Evolutionary conservation across 1,140 invertebrate species (phyloP), one percentile per base, ranked within the genome.

Genomic region (Brachionus koreanus): DNA sequence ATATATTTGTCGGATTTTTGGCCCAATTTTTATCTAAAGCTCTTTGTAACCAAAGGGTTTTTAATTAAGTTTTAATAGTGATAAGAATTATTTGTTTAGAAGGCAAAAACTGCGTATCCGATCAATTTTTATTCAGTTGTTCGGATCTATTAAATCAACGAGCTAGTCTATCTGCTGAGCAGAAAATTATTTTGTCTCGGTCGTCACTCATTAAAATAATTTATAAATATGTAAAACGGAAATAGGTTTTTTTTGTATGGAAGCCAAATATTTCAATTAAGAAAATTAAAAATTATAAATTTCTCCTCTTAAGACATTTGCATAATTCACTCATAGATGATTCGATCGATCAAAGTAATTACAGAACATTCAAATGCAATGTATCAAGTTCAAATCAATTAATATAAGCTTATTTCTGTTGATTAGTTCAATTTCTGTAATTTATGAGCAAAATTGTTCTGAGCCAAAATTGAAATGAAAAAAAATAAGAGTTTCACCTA

Each of bases 271-370:
- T 7, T 57, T 57, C 16, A 57, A 57, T 57, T 57, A 19, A 57
- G 49, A 57, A 57, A 57, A 57, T 57, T 57, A 57, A 57, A 57
- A 57, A 57, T 57, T 57, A 57, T 57, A 57, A 57, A 57, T 57
- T 57, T 57, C 7, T 57, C 49, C 7, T 23, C 49, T 57, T 19
- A 57, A 57, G 49, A 57, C 49, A 57, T 57, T 57, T 57, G 49
- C 49, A 57, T 57, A 57, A 57, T 57, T 57, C 49, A 57, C 49
- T 19, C 16, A 9, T 16, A 57, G 49, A 57, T 57, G n/a, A 57
- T 16, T 57, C 49, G 49, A 57, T 57, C 49, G 49, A 57, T 57
- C 49, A 57, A 25, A 57, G 49, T 57, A 57, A 57, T 57, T 57
- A 57, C 49, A 57, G 49, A n/a, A 19, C n/a, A 23, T 19, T 57